Conservation (phyloP, 2,113 vertebrate species). For the Cynocephalus volans region DNA sequence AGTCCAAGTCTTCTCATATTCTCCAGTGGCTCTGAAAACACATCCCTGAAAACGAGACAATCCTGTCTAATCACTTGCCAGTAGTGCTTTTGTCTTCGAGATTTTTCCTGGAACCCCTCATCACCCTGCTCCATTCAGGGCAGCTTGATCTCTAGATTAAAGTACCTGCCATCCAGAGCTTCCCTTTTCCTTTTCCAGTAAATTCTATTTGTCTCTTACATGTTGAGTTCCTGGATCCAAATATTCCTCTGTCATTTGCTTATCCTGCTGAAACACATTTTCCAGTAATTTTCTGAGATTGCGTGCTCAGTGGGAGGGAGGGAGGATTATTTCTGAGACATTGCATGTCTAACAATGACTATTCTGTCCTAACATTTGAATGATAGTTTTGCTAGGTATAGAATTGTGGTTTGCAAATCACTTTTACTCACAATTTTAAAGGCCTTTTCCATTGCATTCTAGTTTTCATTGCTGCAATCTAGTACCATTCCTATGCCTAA, state of each 20-base stretch:
- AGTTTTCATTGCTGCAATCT: not conserved
- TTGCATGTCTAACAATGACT: not conserved
- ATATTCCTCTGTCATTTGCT: not conserved
- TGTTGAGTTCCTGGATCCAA: not conserved
- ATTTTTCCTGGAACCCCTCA: not conserved
- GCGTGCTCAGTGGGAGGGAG: not conserved
- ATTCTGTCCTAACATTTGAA: not conserved
- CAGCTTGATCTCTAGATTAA: not conserved
- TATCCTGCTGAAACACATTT: not conserved
- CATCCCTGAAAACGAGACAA: not conserved
- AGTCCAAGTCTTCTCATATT: not conserved
- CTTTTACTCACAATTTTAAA: not conserved
- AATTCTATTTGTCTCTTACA: not conserved
- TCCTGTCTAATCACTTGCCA: not conserved
- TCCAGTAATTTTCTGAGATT: not conserved
- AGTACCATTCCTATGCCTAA: not conserved
- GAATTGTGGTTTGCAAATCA: not conserved
- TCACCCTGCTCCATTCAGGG: not conserved
- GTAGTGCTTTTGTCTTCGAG: not conserved
- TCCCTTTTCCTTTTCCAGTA: not conserved
- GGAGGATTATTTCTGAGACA: not conserved
- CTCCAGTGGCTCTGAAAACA: not conserved
- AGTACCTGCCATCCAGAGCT: not conserved
- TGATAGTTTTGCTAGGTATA: not conserved
- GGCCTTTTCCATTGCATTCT: not conserved